Base-by-base conservation (phyloP, 2,797 vertebrate species). In the Enteromius argenteus region DNA sequence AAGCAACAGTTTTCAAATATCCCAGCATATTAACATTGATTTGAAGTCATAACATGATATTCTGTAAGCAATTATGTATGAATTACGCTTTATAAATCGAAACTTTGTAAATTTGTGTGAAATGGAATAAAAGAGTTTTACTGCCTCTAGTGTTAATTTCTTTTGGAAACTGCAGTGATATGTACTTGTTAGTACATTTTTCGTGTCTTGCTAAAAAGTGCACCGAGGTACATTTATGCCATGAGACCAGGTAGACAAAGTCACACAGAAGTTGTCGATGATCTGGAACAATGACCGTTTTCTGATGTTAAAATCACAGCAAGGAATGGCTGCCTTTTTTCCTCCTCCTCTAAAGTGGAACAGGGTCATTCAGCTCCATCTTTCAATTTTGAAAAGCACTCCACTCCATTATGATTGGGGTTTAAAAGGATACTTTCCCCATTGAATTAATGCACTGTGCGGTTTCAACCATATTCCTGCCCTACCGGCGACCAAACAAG, bases 311-410 rank as follows among this genome's bases (percentile, higher is more conserved):
- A 53, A 35, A 62, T 80, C 80, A 32, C 14, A 17, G 13, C 19
- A 27, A 80, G 60, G 11, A 58, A 30, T 15, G 21, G 32, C 62
- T 46, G 67, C 60, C 62, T 71, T 76, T 81, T 64, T 77, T 78
- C 37, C 56, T 23, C 37, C n/a, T 69, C 37, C 39, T 60, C 49
- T 15, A 64, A 76, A 81, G 56, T 53, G 56, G 56, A 32, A 23
- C 53, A 76, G 49, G 60, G 42, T 64, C 79, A 60, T 69, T 80
- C 72, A 30, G 49, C 58, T 83, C 77, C 60, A 81, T 88, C 83
- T 85, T 83, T 76, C 71, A 85, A 56, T 86, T 83, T 68, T 78
- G 67, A 87, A 86, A 85, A 85, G 69, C 79, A 79, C 71, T 77
- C 66, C 64, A 62, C 75, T 84, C 73, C 78, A 56, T 74, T 73